Conservation (phyloP, 2,888 invertebrate genomes). For the Geophilus truncorum region DNA sequence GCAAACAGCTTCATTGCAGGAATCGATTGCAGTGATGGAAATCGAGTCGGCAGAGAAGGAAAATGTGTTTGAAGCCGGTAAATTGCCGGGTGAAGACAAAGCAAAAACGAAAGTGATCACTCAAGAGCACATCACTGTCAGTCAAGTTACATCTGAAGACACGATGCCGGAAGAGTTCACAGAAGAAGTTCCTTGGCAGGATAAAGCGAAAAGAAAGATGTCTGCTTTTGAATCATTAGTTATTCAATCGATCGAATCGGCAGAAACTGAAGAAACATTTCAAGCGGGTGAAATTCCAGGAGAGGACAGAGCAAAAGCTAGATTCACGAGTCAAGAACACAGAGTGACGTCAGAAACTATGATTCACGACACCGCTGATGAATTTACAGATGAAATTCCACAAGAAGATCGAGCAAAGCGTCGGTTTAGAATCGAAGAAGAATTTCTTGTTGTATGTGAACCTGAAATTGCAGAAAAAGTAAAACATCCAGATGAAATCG, state of each 20-base stretch:
- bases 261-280: slow-evolving; percentile 34
- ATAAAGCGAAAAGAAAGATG: slow-evolving; percentile 29
- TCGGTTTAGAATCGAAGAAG: slow-evolving; percentile 32
- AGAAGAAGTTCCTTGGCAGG: slow-evolving; percentile 33
- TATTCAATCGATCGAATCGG: slow-evolving; percentile 32
- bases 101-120: slow-evolving; percentile 23
- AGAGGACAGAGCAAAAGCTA: slow-evolving; percentile 28
- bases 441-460: slow-evolving; percentile 34
- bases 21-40: slow-evolving; percentile 33
- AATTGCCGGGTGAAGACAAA: slow-evolving; percentile 29
- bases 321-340: slow-evolving; percentile 25
- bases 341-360: slow-evolving; percentile 11
- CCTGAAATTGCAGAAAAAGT: slow-evolving; percentile 35
- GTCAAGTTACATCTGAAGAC: slow-evolving; percentile 29
- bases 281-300: slow-evolving; percentile 30
- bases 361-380: neutral
- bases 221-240: slow-evolving; percentile 5
- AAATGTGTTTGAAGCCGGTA: neutral
- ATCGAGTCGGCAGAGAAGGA: slow-evolving; percentile 30
- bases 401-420: slow-evolving; percentile 39
- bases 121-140: slow-evolving; percentile 37
- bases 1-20: slow-evolving; percentile 32
- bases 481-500: slow-evolving; percentile 7
- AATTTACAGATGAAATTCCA: slow-evolving; percentile 37
- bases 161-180: slow-evolving; percentile 19